Conservation (phyloP, 2,888 invertebrate species). For the Epistrophe grossulariae region DNA sequence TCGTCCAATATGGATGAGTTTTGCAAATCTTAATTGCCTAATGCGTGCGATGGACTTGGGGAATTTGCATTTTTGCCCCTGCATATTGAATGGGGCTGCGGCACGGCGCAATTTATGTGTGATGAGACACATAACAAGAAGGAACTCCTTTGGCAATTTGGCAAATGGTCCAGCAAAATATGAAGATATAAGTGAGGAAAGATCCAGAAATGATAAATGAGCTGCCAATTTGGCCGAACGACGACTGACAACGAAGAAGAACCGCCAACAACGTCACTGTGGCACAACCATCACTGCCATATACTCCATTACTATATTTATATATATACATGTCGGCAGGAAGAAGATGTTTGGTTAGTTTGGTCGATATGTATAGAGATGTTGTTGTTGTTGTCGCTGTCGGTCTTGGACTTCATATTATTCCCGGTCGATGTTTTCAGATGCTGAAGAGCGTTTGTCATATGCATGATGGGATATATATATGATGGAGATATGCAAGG, state of each 20-base stretch:
- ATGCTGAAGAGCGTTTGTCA: slow-evolving; percentile 68
- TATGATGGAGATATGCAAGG: slow-evolving; percentile 49
- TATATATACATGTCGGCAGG: slow-evolving; percentile 37
- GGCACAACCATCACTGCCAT: slow-evolving; percentile 8
- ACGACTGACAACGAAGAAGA: slow-evolving; percentile 62
- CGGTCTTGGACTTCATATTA: slow-evolving; percentile 15
- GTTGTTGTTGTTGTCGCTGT: not conserved
- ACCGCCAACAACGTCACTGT: slow-evolving; percentile 30
- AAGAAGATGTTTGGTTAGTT: slow-evolving; percentile 67
- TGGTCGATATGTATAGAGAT: not conserved
- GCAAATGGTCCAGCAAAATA: slow-evolving; percentile 65
- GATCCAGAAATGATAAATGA: slow-evolving; percentile 72
- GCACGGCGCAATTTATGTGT: not conserved
- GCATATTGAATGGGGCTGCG: not conserved
- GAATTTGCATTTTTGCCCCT: slow-evolving; percentile 20
- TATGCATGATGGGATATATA: slow-evolving; percentile 23
- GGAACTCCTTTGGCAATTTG: slow-evolving; percentile 56
- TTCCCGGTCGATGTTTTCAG: slow-evolving; percentile 50
- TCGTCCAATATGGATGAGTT: slow-evolving; percentile 58
- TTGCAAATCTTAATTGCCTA: slow-evolving; percentile 66
- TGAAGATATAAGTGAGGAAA: slow-evolving; percentile 47
- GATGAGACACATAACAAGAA: slow-evolving; percentile 8
- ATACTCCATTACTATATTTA: not conserved
- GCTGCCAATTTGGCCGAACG: slow-evolving; percentile 71
- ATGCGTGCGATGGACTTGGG: slow-evolving; percentile 61